These are phyloP conservation scores for Tuberolachnus salignus DNA, from an alignment of 2,888 invertebrate genomes.

Conservation along the genomic window DNA sequence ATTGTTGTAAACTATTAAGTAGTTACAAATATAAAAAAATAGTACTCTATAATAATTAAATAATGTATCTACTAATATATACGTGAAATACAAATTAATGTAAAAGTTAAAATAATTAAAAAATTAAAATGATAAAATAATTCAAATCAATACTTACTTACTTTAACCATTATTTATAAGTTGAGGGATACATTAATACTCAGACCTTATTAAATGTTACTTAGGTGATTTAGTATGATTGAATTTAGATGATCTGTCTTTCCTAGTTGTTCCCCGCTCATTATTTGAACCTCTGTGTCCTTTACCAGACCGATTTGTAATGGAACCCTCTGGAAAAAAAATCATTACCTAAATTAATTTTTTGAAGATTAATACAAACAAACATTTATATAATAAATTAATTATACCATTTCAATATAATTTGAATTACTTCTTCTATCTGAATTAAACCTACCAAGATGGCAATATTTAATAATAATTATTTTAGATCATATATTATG, in stretches of 20 bases:
- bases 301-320: conserved; percentile 37
- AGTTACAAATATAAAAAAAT: neutral
- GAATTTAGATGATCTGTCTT: conserved; percentile 48
- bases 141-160: conserved; percentile 11
- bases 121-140: conserved; percentile 9
- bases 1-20: neutral
- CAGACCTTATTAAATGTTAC: conserved; percentile 18
- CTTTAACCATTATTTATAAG: conserved; percentile 21
- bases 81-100: neutral
- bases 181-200: neutral
- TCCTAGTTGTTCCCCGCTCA: conserved; percentile 51
- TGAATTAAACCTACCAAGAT: too few relatives aligned
- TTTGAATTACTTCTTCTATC: too few relatives aligned
- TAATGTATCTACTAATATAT: neutral
- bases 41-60: neutral
- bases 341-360: neutral
- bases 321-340: conserved; percentile 17
- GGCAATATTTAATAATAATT: too few relatives aligned
- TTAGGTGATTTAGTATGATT: conserved; percentile 49
- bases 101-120: neutral
- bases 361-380: neutral
- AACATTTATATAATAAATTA: neutral
- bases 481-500: too few relatives aligned
- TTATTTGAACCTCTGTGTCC: conserved; percentile 44
- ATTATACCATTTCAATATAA: neutral